Base-by-base conservation (phyloP, 2,113 vertebrate species). In the Henicopernis longicauda region DNA sequence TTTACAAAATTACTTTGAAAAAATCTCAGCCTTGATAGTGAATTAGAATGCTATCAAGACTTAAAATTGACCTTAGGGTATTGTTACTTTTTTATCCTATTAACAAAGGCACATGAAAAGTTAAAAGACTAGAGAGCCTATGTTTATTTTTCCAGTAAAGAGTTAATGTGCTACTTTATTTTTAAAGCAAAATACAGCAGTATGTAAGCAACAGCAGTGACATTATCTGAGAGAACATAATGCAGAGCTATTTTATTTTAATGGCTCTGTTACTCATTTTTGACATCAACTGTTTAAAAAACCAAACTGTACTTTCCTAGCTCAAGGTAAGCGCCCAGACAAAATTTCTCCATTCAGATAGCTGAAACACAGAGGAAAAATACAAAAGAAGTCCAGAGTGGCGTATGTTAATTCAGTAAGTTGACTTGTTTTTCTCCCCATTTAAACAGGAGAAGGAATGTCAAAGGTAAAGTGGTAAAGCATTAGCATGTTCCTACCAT, bases 251-350 rank as follows among this genome's bases (percentile, higher is more conserved):
- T 76, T 91, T 96, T 87, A 78, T 59, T 79, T 80, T 90, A 93
- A 94, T 57, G 52, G 6, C 5, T 58, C 34, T 73, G 52, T 90
- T 96, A 85, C 0, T 96, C 36, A 81, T 86, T 96, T 90, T 93
- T 63, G 54, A 73, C 55, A 67, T 90, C 50, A 91, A 38, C 44
- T n/a, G 42, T 91, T 93, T 95, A 49, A 94, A 96, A 95, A 92
- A 19, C 36, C n/a, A 81, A 47, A 92, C 42, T 59, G 22, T 81
- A 55, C 29, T 67, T 86, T 90, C 47, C 36, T 45, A 77, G 34
- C 45, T 92, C 73, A 89, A 81, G 42, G 23, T 77, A 88, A 84
- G 34, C 93, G 45, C 23, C 34, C 27, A 26, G 58, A 45, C 34
- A 96, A 89, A 96, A 40, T 54, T 91, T 74, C 6, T 82, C 13